These are phyloP conservation scores for Myrmecobius fasciatus DNA, from an alignment of 2,113 vertebrate species.

Conservation along the genomic window DNA sequence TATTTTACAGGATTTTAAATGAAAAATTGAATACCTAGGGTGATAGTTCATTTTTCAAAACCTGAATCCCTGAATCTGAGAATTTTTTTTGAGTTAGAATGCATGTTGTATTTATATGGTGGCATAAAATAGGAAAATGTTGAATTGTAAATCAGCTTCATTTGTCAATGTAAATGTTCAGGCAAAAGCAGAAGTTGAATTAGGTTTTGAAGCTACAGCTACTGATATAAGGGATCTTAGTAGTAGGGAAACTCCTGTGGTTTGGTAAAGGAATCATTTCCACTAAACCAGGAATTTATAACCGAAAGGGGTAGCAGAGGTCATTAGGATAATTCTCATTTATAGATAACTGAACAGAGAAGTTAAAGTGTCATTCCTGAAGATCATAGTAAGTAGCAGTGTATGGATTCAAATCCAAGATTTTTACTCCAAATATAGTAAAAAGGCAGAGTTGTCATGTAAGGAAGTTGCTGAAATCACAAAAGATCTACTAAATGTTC, in stretches of 20 bases:
- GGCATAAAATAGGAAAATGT: constrained; percentile 10
- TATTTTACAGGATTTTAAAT: constrained; percentile 70
- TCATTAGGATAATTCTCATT: not conserved
- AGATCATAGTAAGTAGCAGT: not conserved
- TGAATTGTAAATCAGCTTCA: not conserved
- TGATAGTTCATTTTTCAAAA: constrained; percentile 56
- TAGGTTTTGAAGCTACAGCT: not conserved
- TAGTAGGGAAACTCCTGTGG: not conserved
- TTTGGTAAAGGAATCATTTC: not conserved
- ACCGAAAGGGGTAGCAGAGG: not conserved
- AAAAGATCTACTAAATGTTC: not conserved
- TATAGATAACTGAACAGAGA: not conserved
- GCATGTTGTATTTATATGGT: not conserved
- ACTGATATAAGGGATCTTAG: not conserved
- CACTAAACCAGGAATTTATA: not conserved
- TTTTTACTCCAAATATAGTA: not conserved
- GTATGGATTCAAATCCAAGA: not conserved
- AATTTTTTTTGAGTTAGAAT: constrained; percentile 29
- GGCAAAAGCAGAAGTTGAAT: not conserved
- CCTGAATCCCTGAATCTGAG: constrained; percentile 22
- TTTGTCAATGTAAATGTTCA: not conserved
- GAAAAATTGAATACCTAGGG: constrained; percentile 55
- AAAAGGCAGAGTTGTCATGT: not conserved
- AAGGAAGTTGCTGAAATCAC: not conserved
- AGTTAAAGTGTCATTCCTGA: not conserved